Base-by-base conservation (phyloP, 64 coral and sea anemone genomes). In the Catalaphyllia jardinei region DNA sequence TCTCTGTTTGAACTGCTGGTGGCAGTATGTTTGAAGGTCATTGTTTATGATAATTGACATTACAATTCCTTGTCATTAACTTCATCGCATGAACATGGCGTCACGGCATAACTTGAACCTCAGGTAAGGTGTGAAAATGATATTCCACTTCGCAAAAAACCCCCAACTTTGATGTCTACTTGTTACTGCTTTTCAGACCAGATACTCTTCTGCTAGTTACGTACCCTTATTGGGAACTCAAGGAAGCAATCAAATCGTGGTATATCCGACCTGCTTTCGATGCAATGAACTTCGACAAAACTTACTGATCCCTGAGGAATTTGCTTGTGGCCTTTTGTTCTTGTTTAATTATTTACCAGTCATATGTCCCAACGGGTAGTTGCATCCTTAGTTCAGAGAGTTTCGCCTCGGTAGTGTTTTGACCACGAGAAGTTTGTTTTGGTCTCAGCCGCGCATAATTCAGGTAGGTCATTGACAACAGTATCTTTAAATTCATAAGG, bases 241-340 rank as follows among this genome's bases (percentile, higher is more conserved):
- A 69, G 10, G n/a, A 69, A 27, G 65, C n/a, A 25, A 69, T n/a
- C n/a, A 69, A 69, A 10, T 69, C n/a, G 22, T 25, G 22, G 8
- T 24, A 24, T 69, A 24, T 69, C n/a, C 20, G 22, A 27, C 65
- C 22, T 69, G 22, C 20, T 27, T 69, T 27, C 14, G 24, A 24
- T 50, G 31, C 62, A 51, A 18, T 85, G 81, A 69, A 71, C 61
- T 71, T 46, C 12, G 28, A 67, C 38, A 71, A 85, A 71, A 24
- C 25, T 71, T 85, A 85, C 33, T 71, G 62, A 85, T n/a, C 31
- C 81, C 71, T 13, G 12, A 85, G 38, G 62, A 85, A 85, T 85
- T 85, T 85, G 81, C 81, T 85, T 85, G 81, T 85, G 81, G 81
- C 61, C 33, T 85, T 64, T 69, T 85, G 81, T 51, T 85, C 33